Conservation (phyloP, 2,888 invertebrate genomes). For the Amphipyra berbera region DNA sequence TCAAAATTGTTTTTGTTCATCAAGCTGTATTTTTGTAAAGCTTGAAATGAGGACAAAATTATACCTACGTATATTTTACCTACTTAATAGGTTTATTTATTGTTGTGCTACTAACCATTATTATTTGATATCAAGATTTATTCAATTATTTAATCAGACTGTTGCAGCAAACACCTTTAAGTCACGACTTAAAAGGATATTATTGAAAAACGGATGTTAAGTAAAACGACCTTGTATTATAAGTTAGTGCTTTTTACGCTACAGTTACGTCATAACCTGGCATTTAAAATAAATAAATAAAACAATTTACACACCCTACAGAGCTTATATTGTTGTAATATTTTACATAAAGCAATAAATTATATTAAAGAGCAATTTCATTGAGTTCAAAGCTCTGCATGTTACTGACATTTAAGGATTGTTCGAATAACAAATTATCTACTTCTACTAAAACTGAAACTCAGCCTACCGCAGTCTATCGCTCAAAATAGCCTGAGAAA, state of each 20-base stretch:
- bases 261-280: slow-evolving; percentile 31
- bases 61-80: too few relatives aligned
- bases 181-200: slow-evolving; percentile 21
- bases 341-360: slow-evolving; percentile 6
- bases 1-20: slow-evolving; percentile 39
- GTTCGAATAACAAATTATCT: too few relatives aligned
- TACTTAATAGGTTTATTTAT: background rate
- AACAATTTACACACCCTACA: background rate
- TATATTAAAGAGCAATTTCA: slow-evolving; percentile 3
- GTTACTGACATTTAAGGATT: too few relatives aligned
- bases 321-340: slow-evolving; percentile 2
- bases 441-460: too few relatives aligned
- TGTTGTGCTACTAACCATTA: background rate
- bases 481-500: too few relatives aligned
- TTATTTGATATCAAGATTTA: background rate
- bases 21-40: background rate
- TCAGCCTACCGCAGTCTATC: too few relatives aligned
- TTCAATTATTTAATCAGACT: slow-evolving; percentile 4
- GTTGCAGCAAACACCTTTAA: slow-evolving; percentile 9
- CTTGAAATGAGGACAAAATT: slow-evolving; percentile 7
- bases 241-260: slow-evolving; percentile 12
- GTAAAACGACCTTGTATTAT: slow-evolving; percentile 23
- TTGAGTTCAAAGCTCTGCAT: too few relatives aligned
- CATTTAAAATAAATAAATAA: slow-evolving; percentile 23
- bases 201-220: slow-evolving; percentile 37